These are phyloP conservation scores for Pseudomyrmex dendroicus DNA, from an alignment of 1,140 invertebrate genomes.

Conservation along the genomic window DNA sequence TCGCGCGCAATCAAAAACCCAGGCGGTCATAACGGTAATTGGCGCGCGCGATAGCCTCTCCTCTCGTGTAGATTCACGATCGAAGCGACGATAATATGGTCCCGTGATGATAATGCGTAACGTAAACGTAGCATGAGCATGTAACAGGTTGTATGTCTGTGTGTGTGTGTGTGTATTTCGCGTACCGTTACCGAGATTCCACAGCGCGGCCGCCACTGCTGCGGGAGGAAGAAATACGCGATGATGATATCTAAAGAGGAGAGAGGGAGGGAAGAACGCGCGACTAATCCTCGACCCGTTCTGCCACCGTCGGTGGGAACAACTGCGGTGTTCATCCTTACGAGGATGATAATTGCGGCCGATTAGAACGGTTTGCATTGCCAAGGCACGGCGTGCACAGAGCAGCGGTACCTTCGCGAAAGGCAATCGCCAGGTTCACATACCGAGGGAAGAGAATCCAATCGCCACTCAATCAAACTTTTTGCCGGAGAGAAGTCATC, in stretches of 20 bases:
- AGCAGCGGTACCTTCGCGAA: background rate
- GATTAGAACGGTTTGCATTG: slow-evolving; percentile 49
- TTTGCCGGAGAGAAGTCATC: background rate
- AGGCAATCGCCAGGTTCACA: too few species aligned
- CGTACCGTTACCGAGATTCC: slow-evolving; percentile 70
- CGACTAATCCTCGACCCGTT: background rate
- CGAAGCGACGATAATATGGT: slow-evolving; percentile 55
- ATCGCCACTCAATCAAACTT: slow-evolving; percentile 41
- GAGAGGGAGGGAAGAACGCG: background rate
- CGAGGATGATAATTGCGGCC: slow-evolving; percentile 56
- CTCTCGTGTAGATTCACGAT: slow-evolving; percentile 23
- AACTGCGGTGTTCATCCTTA: slow-evolving; percentile 11
- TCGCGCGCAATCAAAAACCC: background rate
- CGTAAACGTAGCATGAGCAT: slow-evolving; percentile 54
- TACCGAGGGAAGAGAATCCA: background rate
- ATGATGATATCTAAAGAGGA: background rate
- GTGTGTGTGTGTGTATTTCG: background rate
- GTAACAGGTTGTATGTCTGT: slow-evolving; percentile 66
- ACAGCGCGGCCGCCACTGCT: slow-evolving; percentile 1
- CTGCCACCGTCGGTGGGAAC: slow-evolving; percentile 1
- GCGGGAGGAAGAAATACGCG: slow-evolving; percentile 48
- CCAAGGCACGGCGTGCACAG: too few species aligned
- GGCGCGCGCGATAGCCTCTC: background rate
- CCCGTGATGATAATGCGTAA: slow-evolving; percentile 60
- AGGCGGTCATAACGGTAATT: slow-evolving; percentile 7